These are phyloP conservation scores for Philypnodon macrostomus DNA, from an alignment of 2,797 vertebrate genomes.

Conservation along the genomic window DNA sequence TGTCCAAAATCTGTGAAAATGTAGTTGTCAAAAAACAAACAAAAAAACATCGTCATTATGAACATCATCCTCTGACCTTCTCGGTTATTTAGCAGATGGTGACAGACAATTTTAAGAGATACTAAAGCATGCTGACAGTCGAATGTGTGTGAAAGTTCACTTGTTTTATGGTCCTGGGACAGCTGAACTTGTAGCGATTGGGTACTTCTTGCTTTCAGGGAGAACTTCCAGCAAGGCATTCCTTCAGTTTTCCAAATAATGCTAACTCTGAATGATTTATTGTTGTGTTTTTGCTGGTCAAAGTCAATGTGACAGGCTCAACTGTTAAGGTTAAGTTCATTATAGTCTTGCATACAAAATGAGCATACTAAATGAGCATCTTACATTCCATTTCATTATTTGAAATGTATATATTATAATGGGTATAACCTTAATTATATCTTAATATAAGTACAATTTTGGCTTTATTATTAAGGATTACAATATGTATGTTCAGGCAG, in stretches of 20 bases:
- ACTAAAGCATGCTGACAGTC: not conserved
- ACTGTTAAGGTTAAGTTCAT: no score
- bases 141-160: not conserved
- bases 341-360: no score
- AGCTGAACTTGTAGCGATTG: not conserved
- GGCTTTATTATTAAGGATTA: no score
- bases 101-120: constrained; percentile 4
- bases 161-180: not conserved
- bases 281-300: not conserved
- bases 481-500: no score
- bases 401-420: no score
- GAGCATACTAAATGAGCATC: no score
- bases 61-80: not conserved
- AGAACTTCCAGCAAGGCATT: not conserved
- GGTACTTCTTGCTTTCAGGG: not conserved
- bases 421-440: no score
- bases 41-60: constrained; percentile 1
- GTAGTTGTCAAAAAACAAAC: constrained; percentile 1
- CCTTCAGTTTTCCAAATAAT: not conserved
- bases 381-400: no score
- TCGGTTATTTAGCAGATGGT: not conserved
- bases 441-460: no score
- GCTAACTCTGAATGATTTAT: constrained; percentile 1
- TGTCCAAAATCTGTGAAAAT: not conserved
- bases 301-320: no score